A percentile compares a stretch with the other conserved stretches of the same genome.
Conservation (phyloP, 2,888 invertebrate species). For the Eupithecia vulgata region DNA sequence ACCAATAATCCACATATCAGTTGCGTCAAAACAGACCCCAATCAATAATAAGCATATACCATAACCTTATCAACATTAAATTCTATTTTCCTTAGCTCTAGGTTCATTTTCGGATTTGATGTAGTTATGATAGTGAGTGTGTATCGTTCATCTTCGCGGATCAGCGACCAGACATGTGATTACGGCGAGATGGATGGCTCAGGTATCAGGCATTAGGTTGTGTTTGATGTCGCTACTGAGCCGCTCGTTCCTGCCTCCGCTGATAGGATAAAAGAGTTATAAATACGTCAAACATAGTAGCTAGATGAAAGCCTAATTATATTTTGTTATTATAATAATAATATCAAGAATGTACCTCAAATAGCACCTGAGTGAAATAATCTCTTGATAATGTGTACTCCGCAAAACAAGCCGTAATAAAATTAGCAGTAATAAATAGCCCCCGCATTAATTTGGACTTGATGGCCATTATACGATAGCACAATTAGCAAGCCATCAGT, state of each 20-base stretch:
- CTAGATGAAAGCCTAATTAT: too few species aligned
- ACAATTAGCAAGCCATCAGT: slow-evolving; percentile 60
- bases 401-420: neutral
- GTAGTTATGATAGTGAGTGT: slow-evolving; percentile 37
- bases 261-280: slow-evolving; percentile 11
- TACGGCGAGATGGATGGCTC: slow-evolving; percentile 39
- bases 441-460: slow-evolving; percentile 4
- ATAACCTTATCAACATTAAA: slow-evolving; percentile 37
- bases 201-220: slow-evolving; percentile 1
- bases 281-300: too few species aligned
- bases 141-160: slow-evolving; percentile 59
- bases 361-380: neutral
- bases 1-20: neutral
- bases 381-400: neutral
- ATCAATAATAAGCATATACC: slow-evolving; percentile 31
- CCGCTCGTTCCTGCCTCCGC: slow-evolving; percentile 20
- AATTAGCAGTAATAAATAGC: too few species aligned
- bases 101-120: slow-evolving; percentile 22
- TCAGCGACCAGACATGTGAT: slow-evolving; percentile 50
- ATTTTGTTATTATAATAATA: too few species aligned
- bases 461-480: slow-evolving; percentile 47
- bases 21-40: neutral
- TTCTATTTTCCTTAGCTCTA: slow-evolving; percentile 33
- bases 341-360: neutral
- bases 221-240: slow-evolving; percentile 24